Conservation (phyloP, 2,113 vertebrate species). For the Heteronetta atricapilla region DNA sequence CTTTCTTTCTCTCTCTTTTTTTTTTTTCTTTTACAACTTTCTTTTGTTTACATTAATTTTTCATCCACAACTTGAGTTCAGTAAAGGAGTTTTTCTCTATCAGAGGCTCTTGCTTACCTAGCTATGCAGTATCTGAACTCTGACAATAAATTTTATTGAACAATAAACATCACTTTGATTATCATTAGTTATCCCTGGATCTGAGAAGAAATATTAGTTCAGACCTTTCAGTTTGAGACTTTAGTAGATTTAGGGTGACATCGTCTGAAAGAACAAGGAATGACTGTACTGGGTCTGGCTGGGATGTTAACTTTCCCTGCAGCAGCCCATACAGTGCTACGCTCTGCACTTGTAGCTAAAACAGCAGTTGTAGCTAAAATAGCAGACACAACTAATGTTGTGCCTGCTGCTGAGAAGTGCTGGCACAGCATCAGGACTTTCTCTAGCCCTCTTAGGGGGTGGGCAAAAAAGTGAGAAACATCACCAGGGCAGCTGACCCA, state of each 20-base stretch:
- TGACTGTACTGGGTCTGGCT: too few species aligned
- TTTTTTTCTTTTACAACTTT: not conserved
- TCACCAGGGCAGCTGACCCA: too few species aligned
- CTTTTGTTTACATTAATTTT: not conserved
- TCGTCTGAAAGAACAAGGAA: not conserved
- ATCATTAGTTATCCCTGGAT: not conserved
- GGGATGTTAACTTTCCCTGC: too few species aligned
- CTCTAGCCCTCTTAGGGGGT: too few species aligned
- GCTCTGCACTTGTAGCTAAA: too few species aligned
- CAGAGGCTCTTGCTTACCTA: not conserved
- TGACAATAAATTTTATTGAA: not conserved
- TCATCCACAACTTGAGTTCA: not conserved
- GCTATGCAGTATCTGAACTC: not conserved
- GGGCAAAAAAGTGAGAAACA: too few species aligned
- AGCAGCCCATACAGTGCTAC: too few species aligned
- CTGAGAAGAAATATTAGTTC: not conserved
- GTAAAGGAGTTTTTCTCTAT: not conserved
- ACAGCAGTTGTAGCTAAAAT: too few species aligned
- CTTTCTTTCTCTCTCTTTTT: too few species aligned
- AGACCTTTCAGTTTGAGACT: conserved; percentile 8
- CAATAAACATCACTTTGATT: not conserved
- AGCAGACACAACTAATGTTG: too few species aligned
- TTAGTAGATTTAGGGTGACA: not conserved
- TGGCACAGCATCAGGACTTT: too few species aligned
- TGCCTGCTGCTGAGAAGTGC: too few species aligned